Evolutionary conservation across 2,888 invertebrate species (phyloP).

Genomic region (Argynnis bischoffii): DNA sequence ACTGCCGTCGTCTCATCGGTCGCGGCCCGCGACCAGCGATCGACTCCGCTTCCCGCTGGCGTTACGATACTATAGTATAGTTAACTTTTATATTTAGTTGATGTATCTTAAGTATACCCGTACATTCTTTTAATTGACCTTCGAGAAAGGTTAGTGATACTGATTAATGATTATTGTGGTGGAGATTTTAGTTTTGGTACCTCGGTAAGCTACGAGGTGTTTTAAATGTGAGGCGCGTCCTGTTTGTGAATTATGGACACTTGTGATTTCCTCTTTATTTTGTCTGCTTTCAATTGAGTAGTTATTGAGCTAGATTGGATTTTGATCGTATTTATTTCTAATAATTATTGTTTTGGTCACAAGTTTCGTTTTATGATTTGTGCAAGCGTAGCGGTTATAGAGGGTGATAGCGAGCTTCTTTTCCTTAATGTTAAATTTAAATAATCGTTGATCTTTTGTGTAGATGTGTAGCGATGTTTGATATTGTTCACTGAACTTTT

Average conservation of each 20-base stretch:
- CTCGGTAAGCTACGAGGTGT: constrained; percentile 63
- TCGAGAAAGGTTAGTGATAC: constrained; percentile 82
- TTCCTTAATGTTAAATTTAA: constrained; percentile 28
- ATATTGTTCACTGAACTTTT: constrained; percentile 26
- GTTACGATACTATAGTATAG: constrained; percentile 12
- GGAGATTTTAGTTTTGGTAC: constrained; percentile 63
- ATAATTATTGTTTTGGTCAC: constrained; percentile 60
- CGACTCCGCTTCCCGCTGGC: background rate
- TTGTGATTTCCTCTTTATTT: constrained; percentile 75
- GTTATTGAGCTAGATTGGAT: constrained; percentile 77
- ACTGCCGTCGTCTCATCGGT: constrained; percentile 42
- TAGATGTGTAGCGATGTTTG: constrained; percentile 25
- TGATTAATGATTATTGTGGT: constrained; percentile 63
- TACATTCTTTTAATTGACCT: constrained; percentile 82
- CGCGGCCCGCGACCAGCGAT: background rate
- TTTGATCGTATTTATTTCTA: constrained; percentile 67
- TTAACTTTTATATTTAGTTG: constrained; percentile 66
- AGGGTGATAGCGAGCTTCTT: constrained; percentile 31
- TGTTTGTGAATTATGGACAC: constrained; percentile 56
- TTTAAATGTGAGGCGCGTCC: constrained; percentile 61
- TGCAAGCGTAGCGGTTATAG: constrained; percentile 31
- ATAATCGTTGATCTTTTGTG: constrained; percentile 26
- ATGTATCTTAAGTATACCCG: constrained; percentile 78
- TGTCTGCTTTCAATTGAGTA: constrained; percentile 74
- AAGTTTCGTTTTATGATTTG: constrained; percentile 51